phyloP scores from a whole-genome alignment of 2,888 invertebrate species.

The Agrenia bidenticulata region DNA sequence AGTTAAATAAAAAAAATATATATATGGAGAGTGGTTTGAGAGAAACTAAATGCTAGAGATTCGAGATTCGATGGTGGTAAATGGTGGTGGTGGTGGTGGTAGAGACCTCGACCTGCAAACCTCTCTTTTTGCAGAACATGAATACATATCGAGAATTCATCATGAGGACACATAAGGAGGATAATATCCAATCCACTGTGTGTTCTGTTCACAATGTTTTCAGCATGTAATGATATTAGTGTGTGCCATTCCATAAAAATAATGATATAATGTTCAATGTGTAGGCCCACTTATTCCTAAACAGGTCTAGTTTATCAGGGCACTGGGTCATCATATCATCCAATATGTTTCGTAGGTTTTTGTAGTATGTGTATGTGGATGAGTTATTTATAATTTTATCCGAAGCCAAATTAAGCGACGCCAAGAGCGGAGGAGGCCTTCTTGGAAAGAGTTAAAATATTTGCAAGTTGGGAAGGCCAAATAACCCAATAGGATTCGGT shows the following conservation, averaged over 20 bases:
- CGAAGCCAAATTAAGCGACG: background rate
- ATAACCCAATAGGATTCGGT: too few species aligned
- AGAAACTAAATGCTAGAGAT: slow-evolving; percentile 11
- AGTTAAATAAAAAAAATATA: too few species aligned
- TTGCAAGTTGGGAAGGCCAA: too few species aligned
- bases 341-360: slow-evolving; percentile 29
- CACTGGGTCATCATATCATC: slow-evolving; percentile 49
- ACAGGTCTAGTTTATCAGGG: slow-evolving; percentile 53
- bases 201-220: background rate
- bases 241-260: background rate
- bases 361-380: too few species aligned
- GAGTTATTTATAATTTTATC: background rate
- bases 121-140: slow-evolving; percentile 28
- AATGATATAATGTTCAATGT: slow-evolving; percentile 2
- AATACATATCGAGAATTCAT: slow-evolving; percentile 19
- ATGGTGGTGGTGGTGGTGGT: slow-evolving; percentile 27
- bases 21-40: background rate
- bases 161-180: slow-evolving; percentile 2
- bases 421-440: background rate
- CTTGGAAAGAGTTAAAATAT: background rate
- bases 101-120: slow-evolving; percentile 53
- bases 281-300: slow-evolving; percentile 21
- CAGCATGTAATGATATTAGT: background rate
- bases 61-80: slow-evolving; percentile 11
- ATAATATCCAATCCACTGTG: too few species aligned